These are phyloP conservation scores for Baryphthengus martii DNA, from an alignment of 2,113 vertebrate species.

Conservation along the genomic window DNA sequence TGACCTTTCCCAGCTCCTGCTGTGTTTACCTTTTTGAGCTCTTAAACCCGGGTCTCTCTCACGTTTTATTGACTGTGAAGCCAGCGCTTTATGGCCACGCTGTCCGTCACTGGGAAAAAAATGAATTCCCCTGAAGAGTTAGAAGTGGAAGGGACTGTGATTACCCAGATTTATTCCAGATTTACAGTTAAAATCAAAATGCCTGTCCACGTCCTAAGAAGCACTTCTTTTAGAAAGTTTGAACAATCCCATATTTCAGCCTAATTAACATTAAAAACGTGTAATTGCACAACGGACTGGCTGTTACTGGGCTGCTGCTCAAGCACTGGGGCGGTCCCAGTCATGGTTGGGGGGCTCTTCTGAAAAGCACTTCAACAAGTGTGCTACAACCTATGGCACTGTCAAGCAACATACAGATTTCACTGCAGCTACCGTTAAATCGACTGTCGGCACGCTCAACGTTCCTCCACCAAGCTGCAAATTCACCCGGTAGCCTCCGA, in stretches of 20 bases:
- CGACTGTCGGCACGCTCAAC: rapidly evolving
- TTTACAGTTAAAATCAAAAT: neutral
- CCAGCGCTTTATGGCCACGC: neutral
- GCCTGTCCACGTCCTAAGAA: neutral
- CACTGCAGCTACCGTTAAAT: neutral
- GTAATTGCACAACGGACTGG: neutral
- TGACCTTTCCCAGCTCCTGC: neutral
- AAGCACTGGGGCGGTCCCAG: rapidly evolving
- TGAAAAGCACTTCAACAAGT: neutral
- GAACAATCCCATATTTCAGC: neutral
- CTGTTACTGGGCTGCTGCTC: neutral
- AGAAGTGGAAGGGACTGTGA: neutral
- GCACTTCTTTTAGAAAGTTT: neutral
- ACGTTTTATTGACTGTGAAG: neutral
- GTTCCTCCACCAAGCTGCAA: neutral
- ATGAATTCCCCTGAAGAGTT: neutral
- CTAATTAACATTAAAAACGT: neutral
- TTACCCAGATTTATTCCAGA: neutral
- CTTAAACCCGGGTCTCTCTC: neutral
- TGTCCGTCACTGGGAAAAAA: neutral
- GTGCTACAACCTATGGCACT: neutral
- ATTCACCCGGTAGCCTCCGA: rapidly evolving
- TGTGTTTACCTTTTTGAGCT: neutral
- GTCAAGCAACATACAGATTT: rapidly evolving
- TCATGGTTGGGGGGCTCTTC: neutral